These are phyloP conservation scores for Ctenodactylus gundi DNA, from an alignment of 2,113 vertebrate genomes.

Conservation along the genomic window DNA sequence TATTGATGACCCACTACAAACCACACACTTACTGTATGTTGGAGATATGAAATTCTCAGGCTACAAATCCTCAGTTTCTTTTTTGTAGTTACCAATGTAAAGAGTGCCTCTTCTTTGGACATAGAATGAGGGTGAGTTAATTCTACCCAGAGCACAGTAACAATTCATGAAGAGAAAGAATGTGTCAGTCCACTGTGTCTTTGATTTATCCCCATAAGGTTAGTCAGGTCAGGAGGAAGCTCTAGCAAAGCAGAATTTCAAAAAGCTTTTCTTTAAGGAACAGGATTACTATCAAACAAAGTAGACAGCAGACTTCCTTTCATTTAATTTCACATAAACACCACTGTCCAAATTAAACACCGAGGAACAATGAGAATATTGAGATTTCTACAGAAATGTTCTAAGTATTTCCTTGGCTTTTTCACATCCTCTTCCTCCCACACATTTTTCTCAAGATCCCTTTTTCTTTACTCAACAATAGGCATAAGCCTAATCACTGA, in stretches of 20 bases:
- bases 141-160: background rate
- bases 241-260: background rate
- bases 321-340: background rate
- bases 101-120: background rate
- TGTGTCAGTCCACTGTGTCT: background rate
- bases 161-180: background rate
- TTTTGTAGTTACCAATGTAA: background rate
- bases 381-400: conserved; percentile 42
- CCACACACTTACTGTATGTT: background rate
- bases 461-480: conserved; percentile 45
- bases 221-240: background rate
- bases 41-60: background rate
- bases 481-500: conserved; percentile 34
- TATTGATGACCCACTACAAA: background rate
- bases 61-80: background rate
- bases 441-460: background rate
- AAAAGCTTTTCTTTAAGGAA: background rate
- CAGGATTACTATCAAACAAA: background rate
- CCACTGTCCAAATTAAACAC: background rate
- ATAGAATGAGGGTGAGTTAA: background rate
- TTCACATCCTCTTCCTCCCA: background rate
- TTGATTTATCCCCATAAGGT: background rate
- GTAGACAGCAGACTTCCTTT: background rate
- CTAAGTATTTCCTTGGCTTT: conserved; percentile 29
- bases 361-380: background rate